phyloP scores from a whole-genome alignment of 92 coral and sea anemone genomes.

The Palythoa caribaeorum region DNA sequence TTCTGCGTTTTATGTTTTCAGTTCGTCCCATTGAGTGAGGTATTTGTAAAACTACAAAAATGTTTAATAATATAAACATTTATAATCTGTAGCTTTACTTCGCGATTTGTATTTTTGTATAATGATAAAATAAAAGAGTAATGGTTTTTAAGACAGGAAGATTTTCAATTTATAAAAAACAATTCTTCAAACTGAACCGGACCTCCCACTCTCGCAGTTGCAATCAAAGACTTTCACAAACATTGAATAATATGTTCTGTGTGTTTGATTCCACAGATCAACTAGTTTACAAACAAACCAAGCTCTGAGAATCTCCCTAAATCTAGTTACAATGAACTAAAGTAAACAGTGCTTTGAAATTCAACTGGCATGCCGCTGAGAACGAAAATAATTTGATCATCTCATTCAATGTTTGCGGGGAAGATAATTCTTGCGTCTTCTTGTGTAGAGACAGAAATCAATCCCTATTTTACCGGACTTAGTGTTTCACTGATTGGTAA shows the following conservation, averaged over 20 bases:
- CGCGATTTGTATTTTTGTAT: too few species aligned
- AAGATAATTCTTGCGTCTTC: neutral
- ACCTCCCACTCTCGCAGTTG: constrained; percentile 23
- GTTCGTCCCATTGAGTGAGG: too few species aligned
- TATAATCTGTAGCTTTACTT: too few species aligned
- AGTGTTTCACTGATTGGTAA: too few species aligned
- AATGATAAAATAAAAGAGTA: too few species aligned
- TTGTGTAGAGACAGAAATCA: neutral
- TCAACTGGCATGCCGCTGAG: constrained; percentile 14
- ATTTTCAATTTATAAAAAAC: neutral
- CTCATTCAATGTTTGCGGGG: neutral
- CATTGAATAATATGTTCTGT: constrained; percentile 26
- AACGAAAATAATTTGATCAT: too few species aligned
- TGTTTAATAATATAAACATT: too few species aligned
- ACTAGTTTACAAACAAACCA: constrained; percentile 50
- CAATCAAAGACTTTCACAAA: constrained; percentile 43
- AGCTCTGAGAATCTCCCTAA: constrained; percentile 32
- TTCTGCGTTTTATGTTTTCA: too few species aligned
- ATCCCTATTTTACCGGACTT: neutral
- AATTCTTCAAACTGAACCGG: neutral
- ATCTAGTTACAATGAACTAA: constrained; percentile 45
- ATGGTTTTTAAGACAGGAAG: too few species aligned
- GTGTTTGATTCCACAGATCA: constrained; percentile 47
- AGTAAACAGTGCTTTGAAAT: constrained; percentile 31
- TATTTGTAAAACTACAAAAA: too few species aligned